Conservation (phyloP, 1,140 invertebrate species). For the Diabrotica undecimpunctata region DNA sequence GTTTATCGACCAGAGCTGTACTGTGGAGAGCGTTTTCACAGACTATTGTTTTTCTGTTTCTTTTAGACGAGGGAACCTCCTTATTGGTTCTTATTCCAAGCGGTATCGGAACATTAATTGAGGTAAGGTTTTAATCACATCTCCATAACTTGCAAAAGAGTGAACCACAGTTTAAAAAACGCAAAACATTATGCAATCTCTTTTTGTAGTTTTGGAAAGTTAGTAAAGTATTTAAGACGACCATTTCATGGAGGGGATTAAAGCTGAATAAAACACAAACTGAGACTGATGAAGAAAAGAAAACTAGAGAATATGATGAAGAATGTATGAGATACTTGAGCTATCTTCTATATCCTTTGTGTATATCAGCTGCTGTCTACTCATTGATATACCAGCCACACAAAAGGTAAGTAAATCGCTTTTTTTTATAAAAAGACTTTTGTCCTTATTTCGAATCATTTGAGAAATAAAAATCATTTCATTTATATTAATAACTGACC, state of each 20-base stretch:
- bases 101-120: slow-evolving; percentile 82
- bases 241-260: slow-evolving; percentile 50
- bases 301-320: slow-evolving; percentile 81
- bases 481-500: too few relatives aligned
- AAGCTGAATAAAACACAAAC: slow-evolving; percentile 42
- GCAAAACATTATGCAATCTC: too few relatives aligned
- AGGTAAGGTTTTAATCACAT: slow-evolving; percentile 53
- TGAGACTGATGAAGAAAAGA: slow-evolving; percentile 64
- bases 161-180: too few relatives aligned
- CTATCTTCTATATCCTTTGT: slow-evolving; percentile 89
- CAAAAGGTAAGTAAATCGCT: slow-evolving; percentile 62
- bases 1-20: slow-evolving; percentile 83
- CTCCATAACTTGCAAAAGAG: too few relatives aligned
- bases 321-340: slow-evolving; percentile 89
- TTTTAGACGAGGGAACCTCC: slow-evolving; percentile 90
- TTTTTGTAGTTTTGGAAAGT: slow-evolving; percentile 79
- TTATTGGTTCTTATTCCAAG: slow-evolving; percentile 84
- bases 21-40: slow-evolving; percentile 93
- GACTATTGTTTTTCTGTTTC: slow-evolving; percentile 88
- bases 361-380: slow-evolving; percentile 82
- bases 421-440: neutral
- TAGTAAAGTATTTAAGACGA: slow-evolving; percentile 81
- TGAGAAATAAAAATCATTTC: too few relatives aligned
- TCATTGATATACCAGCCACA: slow-evolving; percentile 90
- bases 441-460: too few relatives aligned